Percentiles rank a stretch among this genome's conserved stretches.
phyloP scores from a whole-genome alignment of 2,797 vertebrate species.

The Microctenopoma stevenorrisi region DNA sequence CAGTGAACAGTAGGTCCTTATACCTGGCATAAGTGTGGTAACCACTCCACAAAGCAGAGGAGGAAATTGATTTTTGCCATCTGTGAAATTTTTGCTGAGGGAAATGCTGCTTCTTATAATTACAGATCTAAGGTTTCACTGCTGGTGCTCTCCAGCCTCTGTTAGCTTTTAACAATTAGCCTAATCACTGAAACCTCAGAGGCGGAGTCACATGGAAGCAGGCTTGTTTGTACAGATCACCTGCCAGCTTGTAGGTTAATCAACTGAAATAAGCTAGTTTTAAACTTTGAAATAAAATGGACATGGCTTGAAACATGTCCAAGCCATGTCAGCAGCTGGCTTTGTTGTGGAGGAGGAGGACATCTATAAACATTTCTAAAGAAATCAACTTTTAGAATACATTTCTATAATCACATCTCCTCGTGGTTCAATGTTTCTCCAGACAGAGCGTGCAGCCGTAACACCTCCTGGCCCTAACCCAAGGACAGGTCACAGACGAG shows the following conservation, averaged over 20 bases:
- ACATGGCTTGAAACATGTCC: slow-evolving; percentile 11
- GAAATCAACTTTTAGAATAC: slow-evolving; percentile 52
- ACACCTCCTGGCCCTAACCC: slow-evolving; percentile 40
- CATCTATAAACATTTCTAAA: slow-evolving; percentile 55
- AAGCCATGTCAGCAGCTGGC: slow-evolving; percentile 18
- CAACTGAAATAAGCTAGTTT: slow-evolving; percentile 10
- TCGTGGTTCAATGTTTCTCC: slow-evolving; percentile 27
- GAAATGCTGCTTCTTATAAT: slow-evolving; percentile 70
- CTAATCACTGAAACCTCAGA: slow-evolving; percentile 46
- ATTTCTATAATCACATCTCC: slow-evolving; percentile 23
- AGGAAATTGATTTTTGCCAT: slow-evolving; percentile 70
- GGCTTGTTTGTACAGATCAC: slow-evolving; percentile 35
- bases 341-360: slow-evolving; percentile 29
- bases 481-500: slow-evolving; percentile 56
- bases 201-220: slow-evolving; percentile 17
- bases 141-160: slow-evolving; percentile 30
- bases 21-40: slow-evolving; percentile 35
- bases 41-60: slow-evolving; percentile 30
- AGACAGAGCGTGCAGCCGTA: slow-evolving; percentile 37
- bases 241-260: slow-evolving; percentile 28
- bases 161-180: slow-evolving; percentile 70
- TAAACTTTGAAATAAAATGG: slow-evolving; percentile 12
- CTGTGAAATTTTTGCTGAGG: slow-evolving; percentile 64
- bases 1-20: slow-evolving; percentile 21
- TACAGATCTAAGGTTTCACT: slow-evolving; percentile 72